Percentiles rank a stretch among this genome's conserved stretches.
These are phyloP conservation scores for Coccyzus lansbergi DNA, from an alignment of 2,797 vertebrate genomes.

Conservation along the genomic window DNA sequence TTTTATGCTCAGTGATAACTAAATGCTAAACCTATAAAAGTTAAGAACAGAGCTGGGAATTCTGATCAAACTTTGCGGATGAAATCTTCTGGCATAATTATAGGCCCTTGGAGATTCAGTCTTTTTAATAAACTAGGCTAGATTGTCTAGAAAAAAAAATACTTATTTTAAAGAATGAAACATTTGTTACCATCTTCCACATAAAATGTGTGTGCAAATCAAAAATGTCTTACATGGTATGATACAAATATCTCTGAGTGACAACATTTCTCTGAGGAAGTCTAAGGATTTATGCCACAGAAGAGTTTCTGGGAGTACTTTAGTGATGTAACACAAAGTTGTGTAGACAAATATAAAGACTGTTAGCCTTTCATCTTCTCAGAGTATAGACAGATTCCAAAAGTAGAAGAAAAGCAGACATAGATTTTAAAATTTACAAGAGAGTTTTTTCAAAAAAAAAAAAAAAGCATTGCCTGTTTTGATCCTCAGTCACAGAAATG, in stretches of 20 bases:
- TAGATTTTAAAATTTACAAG: not conserved
- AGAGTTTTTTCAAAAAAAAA: fast-evolving
- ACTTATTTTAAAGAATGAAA: not conserved
- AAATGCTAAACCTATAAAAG: not conserved
- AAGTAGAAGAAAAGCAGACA: not conserved
- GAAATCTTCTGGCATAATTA: not conserved
- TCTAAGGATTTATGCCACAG: not conserved
- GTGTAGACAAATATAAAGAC: not conserved
- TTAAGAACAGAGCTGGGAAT: not conserved
- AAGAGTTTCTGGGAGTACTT: not conserved
- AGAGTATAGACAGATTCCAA: not conserved
- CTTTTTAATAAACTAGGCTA: not conserved
- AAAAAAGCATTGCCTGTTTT: not conserved
- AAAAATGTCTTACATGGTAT: not conserved
- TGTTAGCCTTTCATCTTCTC: not conserved
- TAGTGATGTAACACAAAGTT: not conserved
- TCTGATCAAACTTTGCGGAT: not conserved
- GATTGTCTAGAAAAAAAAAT: not conserved
- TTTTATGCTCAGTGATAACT: not conserved
- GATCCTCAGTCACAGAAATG: not conserved
- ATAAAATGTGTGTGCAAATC: not conserved
- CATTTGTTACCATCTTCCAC: not conserved
- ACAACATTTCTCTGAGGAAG: not conserved
- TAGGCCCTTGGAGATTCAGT: not conserved
- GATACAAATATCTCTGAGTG: not conserved